These are phyloP conservation scores for Pyrgus malvae DNA, from an alignment of 2,888 invertebrate species.

Conservation along the genomic window DNA sequence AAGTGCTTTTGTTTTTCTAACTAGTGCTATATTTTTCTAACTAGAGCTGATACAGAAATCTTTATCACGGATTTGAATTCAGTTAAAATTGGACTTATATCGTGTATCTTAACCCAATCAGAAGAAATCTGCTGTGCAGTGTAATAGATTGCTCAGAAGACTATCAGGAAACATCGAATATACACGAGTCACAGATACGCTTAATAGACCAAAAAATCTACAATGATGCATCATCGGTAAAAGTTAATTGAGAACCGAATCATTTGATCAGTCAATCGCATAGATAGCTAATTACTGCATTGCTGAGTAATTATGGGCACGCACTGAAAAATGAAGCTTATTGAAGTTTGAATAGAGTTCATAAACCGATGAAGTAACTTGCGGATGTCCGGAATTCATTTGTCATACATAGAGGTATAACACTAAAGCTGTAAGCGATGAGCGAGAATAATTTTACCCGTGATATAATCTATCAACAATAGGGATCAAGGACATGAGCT, in stretches of 20 bases:
- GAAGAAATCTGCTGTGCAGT: too few species aligned
- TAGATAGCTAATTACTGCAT: constrained; percentile 8
- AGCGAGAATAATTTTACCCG: too few species aligned
- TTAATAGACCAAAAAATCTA: neutral
- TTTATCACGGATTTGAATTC: too few species aligned
- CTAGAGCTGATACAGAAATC: too few species aligned
- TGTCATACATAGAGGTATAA: neutral
- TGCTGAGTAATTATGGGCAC: neutral
- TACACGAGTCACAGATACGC: neutral
- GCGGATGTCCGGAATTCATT: constrained; percentile 3
- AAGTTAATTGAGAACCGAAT: constrained; percentile 18
- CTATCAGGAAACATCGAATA: too few species aligned
- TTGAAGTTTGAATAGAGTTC: constrained; percentile 6
- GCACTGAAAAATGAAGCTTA: constrained; percentile 4
- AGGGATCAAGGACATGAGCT: too few species aligned
- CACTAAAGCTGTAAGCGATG: neutral
- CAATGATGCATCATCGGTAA: neutral
- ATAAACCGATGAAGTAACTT: neutral
- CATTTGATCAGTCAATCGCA: constrained; percentile 11
- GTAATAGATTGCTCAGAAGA: too few species aligned
- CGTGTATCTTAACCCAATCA: too few species aligned
- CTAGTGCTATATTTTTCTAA: too few species aligned
- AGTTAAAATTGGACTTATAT: too few species aligned
- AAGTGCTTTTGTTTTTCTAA: too few species aligned
- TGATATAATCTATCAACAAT: too few species aligned